These are phyloP conservation scores for Trachelus stipa DNA, from an alignment of 2,888 invertebrate species.

Conservation along the genomic window DNA sequence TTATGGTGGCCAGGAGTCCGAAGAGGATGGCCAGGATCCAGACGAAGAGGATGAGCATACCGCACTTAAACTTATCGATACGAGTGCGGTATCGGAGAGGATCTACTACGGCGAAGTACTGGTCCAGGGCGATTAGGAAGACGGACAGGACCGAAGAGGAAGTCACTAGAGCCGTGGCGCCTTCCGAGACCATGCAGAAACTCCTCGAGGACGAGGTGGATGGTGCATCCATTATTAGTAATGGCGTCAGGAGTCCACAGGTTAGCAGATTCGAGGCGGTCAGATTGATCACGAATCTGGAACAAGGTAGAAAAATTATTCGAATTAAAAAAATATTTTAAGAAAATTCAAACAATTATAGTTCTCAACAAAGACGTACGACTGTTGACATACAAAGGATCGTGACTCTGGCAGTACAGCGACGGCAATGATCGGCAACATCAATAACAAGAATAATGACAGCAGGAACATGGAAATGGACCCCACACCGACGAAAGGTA, in stretches of 20 bases:
- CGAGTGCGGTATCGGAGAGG: slow-evolving; percentile 74
- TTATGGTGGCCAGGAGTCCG: slow-evolving; percentile 66
- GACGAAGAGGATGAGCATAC: slow-evolving; percentile 66
- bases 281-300: slow-evolving; percentile 77
- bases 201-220: slow-evolving; percentile 67
- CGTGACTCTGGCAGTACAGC: neutral
- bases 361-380: neutral
- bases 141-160: slow-evolving; percentile 74
- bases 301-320: slow-evolving; percentile 57
- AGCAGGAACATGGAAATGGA: neutral
- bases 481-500: neutral
- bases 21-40: slow-evolving; percentile 68
- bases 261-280: slow-evolving; percentile 72
- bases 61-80: slow-evolving; percentile 69
- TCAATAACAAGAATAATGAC: neutral
- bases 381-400: neutral
- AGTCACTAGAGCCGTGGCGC: slow-evolving; percentile 72
- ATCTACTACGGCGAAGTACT: slow-evolving; percentile 76
- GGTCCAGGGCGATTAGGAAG: slow-evolving; percentile 74
- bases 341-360: too few relatives aligned
- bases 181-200: slow-evolving; percentile 72
- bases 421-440: neutral
- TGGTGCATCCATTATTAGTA: slow-evolving; percentile 69
- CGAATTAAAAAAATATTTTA: too few relatives aligned
- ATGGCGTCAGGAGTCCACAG: slow-evolving; percentile 66